Base-by-base conservation (phyloP, 2,888 invertebrate species). In the Orgyia antiqua region DNA sequence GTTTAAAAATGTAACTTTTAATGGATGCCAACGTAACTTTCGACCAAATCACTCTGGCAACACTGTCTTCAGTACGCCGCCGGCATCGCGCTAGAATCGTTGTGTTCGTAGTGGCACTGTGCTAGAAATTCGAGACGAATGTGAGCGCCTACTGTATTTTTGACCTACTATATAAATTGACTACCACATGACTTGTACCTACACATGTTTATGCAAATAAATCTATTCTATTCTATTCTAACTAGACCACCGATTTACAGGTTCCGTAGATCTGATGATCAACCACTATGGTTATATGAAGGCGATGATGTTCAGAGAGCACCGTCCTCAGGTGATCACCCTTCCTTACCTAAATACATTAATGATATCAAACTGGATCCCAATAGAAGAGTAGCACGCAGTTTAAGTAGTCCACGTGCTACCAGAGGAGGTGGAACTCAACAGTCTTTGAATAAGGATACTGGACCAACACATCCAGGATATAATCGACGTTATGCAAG, bases 371-470 rank as follows among this genome's bases (percentile, higher is more conserved):
- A 38, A 8, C 17, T 34, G 5, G 24, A 42, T 4, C 24, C 24
- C 6, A 6, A 27, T 3, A 31, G 6, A n/a, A 45, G 47, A 32
- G 25, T 21, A 4, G 38, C 26, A 1, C 25, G 50, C 5, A 47
- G 50, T 29, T 8, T 39, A 6, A 24, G 21, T 1, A n/a, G 26
- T 30, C 23, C 39, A 10, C 27, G 9, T 1, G 17, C 8, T 2
- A 11, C 20, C 9, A 17, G 19, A 13, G 12, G n/a, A 9, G 7
- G 12, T 24, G 13, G 20, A 2, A 18, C 7, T 11, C 31, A 10
- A 2, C 29, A 4, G 15, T 8, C 1, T 25, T 31, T 23, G 1
- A 26, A 13, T 3, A 21, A 8, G 19, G 24, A 31, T 7, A 18
- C 24, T 0, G 31, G 24, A 10, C 8, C 7, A 1, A 15, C 1